Evolutionary conservation across 1,140 invertebrate species (phyloP), one percentile per base, ranked within the genome.

Genomic region (Aplysia californica): DNA sequence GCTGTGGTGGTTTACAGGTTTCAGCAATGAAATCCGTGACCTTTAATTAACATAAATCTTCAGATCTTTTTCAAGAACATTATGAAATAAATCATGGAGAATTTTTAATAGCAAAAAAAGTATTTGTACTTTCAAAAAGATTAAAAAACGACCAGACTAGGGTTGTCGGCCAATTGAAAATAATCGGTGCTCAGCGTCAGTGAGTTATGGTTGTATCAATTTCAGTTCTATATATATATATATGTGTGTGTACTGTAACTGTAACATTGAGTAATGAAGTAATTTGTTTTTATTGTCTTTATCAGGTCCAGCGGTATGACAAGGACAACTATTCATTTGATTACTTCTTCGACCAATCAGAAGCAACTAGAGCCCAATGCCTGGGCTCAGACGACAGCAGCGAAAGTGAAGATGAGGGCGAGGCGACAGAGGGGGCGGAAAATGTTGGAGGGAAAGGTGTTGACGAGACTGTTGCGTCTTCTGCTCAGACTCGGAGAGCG

Each of bases 301-400:
- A n/a, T n/a, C 80, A 86, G 83, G 80, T 86, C 4, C 82, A 85
- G 61, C 59, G 82, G 31, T 88, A 84, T 69, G 78, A 85, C 56
- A 85, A 85, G 65, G 81, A 86, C 66, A 79, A 83, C 31, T 88
- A 85, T 73, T 70, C 85, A n/a, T 88, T 88, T 81, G 86, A 88
- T 76, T 87, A 81, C 76, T 86, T 84, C 76, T 88, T 86, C 38
- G 85, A 87, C n/a, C 81, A 83, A 70, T 82, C 85, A 0, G 72
- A 81, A 39, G 66, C 78, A 41, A 77, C 81, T 1, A 65, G 79
- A 38, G 44, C 61, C 18, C 50, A 59, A 15, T 76, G 41, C 26
- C 56, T 79, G 15, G 71, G 75, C 21, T 67, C 77, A n/a, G 64
- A 79, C 20, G 75, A 75, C 39, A 80, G 72, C 44, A 81, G 82